These are phyloP conservation scores for Sinosuthora webbiana DNA, from an alignment of 2,113 vertebrate genomes.

Conservation along the genomic window DNA sequence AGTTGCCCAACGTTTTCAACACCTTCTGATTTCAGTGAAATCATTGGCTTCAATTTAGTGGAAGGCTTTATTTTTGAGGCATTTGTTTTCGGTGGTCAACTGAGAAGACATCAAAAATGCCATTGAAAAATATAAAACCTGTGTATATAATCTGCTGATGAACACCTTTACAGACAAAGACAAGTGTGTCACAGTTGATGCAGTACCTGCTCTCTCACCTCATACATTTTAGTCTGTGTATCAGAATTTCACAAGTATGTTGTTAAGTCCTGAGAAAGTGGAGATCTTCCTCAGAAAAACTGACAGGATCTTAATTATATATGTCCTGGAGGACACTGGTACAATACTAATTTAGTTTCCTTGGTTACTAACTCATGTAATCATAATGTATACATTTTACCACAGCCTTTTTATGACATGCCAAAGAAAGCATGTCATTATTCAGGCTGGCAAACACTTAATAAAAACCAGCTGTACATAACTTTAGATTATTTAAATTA, in stretches of 20 bases:
- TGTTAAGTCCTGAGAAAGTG: background rate
- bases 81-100: background rate
- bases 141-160: background rate
- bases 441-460: background rate
- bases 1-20: background rate
- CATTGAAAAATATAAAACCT: background rate
- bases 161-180: background rate
- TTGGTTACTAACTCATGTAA: constrained; percentile 45
- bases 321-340: background rate
- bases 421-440: constrained; percentile 18
- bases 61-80: background rate
- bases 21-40: background rate
- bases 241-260: background rate
- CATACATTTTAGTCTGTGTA: background rate
- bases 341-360: constrained; percentile 10
- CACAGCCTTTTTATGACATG: constrained; percentile 27
- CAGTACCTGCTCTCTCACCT: background rate
- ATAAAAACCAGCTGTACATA: background rate
- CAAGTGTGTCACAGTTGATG: background rate
- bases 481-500: background rate
- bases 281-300: constrained; percentile 26
- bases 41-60: background rate
- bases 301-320: constrained; percentile 50
- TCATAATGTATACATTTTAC: constrained; percentile 11
- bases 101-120: background rate